Evolutionary conservation across 2,888 invertebrate species (phyloP), one percentile per base, ranked within the genome.

Genomic region (Nymphalis urticae): DNA sequence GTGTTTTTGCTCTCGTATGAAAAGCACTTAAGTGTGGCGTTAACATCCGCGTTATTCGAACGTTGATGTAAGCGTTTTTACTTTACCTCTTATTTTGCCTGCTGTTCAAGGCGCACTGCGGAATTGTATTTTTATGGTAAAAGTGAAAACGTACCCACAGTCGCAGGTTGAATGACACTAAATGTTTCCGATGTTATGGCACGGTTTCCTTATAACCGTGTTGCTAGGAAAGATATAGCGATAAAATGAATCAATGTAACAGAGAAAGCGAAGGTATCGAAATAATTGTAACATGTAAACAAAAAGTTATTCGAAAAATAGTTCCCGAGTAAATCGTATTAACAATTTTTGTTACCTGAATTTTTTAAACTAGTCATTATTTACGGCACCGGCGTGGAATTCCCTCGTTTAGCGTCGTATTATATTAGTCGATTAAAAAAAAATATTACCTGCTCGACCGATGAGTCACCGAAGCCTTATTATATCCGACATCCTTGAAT

Each of bases 61-160:
- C 77, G 81, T 90, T 88, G 61, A 64, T 58, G 64, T 70, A 67
- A 67, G 68, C 61, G 62, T 87, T 89, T 87, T 78, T 80, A 32
- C 56, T 36, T 32, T 8, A 56, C 72, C 82, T 85, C 85, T 84
- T 87, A 85, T 85, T 73, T 84, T 84, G 27, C 81, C 82, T 82
- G 77, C 70, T 75, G 78, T 74, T 78, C 76, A 78, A 79, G 78
- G 74, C 75, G 75, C 79, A 72, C 64, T 78, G 82, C 81, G 82
- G 83, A 87, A 85, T 84, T 79, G 80, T 71, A 68, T 73, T 86
- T 86, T 85, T 84, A 85, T 86, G 81, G 84, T 81, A 88, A 89
- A 89, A 90, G 90, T 90, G 89, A 90, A 89, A 90, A 82, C 82
- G 75, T 78, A 77, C 83, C 78, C 72, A 78, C 74, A 64, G 47